Percentiles rank a stretch among this genome's conserved stretches.
Evolutionary conservation across 2,888 invertebrate genomes (phyloP).

Genomic region (Acleris laterana): DNA sequence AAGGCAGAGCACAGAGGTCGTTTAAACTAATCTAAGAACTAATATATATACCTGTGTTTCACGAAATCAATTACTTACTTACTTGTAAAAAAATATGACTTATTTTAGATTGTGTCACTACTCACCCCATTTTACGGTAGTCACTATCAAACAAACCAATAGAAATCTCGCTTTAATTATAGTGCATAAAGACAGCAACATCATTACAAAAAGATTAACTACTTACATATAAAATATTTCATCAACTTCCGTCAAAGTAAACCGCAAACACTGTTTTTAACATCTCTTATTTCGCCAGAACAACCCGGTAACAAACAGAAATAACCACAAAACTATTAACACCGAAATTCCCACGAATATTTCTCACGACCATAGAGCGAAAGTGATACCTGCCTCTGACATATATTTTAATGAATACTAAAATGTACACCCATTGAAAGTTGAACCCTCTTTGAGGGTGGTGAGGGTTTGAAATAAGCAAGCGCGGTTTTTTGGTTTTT

Average conservation of each 20-base stretch:
- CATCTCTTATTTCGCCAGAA: neutral
- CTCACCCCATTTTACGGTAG: too few species aligned
- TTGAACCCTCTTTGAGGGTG: conserved; percentile 16
- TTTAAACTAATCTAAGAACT: too few species aligned
- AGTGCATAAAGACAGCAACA: too few species aligned
- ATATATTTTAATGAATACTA: conserved; percentile 27
- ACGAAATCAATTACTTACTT: too few species aligned
- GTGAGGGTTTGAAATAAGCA: neutral
- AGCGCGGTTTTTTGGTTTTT: neutral
- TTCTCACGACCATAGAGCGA: conserved; percentile 45
- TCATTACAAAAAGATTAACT: too few species aligned
- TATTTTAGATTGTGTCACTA: too few species aligned
- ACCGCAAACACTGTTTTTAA: neutral
- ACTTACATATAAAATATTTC: too few species aligned
- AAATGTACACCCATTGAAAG: conserved; percentile 2
- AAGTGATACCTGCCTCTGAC: conserved; percentile 43
- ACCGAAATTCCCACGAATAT: conserved; percentile 39
- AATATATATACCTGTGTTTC: too few species aligned
- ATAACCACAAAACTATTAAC: conserved; percentile 16
- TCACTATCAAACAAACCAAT: too few species aligned
- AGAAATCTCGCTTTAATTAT: too few species aligned
- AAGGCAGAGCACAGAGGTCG: too few species aligned
- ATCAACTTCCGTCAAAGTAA: neutral
- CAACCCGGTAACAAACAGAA: neutral
- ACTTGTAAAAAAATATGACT: too few species aligned